Evolutionary conservation across 37 sponge, comb jelly and placozoan species (phyloP).

Genomic region (Sycon ciliatum): DNA sequence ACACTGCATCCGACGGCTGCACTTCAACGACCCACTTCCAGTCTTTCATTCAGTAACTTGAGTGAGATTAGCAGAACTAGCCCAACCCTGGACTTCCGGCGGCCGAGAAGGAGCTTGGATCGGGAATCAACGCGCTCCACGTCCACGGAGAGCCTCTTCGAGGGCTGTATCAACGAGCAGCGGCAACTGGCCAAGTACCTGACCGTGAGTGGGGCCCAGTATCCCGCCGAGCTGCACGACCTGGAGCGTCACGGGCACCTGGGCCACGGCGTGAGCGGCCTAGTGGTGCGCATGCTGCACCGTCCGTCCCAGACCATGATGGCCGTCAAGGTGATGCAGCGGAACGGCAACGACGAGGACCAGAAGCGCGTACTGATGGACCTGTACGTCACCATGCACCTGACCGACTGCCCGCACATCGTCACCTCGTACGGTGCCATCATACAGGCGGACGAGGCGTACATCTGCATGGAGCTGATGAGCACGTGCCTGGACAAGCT

Average conservation of each 20-base stretch:
- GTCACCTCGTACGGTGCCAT: constrained; percentile 72
- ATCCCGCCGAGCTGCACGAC: constrained; percentile 25
- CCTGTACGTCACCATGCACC: constrained; percentile 56
- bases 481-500: constrained; percentile 62
- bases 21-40: no score
- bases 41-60: no score
- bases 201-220: no score
- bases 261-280: constrained; percentile 58
- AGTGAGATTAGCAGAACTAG: no score
- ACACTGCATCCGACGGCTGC: no score
- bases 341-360: constrained; percentile 44
- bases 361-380: constrained; percentile 81
- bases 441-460: constrained; percentile 42
- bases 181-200: no score
- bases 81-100: no score
- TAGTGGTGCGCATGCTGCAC: constrained; percentile 50
- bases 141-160: no score
- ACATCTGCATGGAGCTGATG: constrained; percentile 89
- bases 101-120: no score
- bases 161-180: no score
- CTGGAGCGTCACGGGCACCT: constrained; percentile 28
- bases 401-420: constrained; percentile 69
- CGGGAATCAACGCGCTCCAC: no score
- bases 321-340: constrained; percentile 69
- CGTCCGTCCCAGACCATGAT: constrained; percentile 29